Evolutionary conservation across 1,140 invertebrate species (phyloP).

Genomic region (Lanistes nyassanus): DNA sequence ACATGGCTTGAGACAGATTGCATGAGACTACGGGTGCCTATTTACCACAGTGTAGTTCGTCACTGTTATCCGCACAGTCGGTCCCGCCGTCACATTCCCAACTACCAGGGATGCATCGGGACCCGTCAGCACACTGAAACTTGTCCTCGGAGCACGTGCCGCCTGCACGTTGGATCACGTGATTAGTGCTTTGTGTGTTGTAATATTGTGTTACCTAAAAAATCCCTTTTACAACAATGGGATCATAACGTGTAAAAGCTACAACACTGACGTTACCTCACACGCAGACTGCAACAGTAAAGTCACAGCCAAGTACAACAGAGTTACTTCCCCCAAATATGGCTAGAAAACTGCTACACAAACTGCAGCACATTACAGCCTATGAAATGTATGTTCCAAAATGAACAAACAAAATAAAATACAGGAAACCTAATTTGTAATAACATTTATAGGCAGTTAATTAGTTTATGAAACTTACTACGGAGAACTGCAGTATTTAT

Average conservation of each 20-base stretch:
- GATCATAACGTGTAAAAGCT: not conserved
- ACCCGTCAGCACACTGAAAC: slow-evolving; percentile 17
- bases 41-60: slow-evolving; percentile 5
- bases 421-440: too few species aligned
- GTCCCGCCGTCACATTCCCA: slow-evolving; percentile 12
- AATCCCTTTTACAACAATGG: not conserved
- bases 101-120: not conserved
- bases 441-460: too few species aligned
- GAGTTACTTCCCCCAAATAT: not conserved
- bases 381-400: not conserved
- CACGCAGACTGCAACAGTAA: not conserved
- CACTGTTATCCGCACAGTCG: not conserved
- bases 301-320: too few species aligned
- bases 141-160: not conserved
- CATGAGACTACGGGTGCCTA: not conserved
- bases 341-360: not conserved
- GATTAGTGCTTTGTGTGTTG: too few species aligned
- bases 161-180: not conserved
- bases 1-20: too few species aligned
- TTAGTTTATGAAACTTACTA: too few species aligned
- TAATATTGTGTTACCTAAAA: too few species aligned
- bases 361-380: not conserved
- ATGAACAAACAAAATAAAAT: too few species aligned
- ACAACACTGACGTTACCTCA: not conserved
- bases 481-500: too few species aligned